Evolutionary conservation across 1,140 invertebrate genomes (phyloP).

Genomic region (Leguminivora glycinivorella): DNA sequence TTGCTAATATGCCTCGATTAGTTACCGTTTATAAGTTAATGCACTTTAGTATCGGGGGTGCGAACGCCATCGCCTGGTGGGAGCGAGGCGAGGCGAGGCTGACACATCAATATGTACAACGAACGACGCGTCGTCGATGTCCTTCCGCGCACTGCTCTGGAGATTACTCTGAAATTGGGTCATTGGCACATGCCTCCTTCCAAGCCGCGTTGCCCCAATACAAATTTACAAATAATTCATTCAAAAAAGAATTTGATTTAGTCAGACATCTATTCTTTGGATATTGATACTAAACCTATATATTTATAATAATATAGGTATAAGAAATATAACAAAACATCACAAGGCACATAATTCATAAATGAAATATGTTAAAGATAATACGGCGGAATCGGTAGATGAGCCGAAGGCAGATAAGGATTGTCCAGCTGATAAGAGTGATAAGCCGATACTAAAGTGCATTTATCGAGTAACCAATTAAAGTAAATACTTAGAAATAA

Average conservation of each 20-base stretch:
- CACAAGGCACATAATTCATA: too few relatives aligned
- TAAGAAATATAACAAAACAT: too few relatives aligned
- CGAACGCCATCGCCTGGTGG: neutral
- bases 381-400: too few relatives aligned
- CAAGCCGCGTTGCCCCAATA: neutral
- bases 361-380: too few relatives aligned
- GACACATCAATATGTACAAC: neutral
- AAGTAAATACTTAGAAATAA: neutral
- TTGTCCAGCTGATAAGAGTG: neutral
- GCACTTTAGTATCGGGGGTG: neutral
- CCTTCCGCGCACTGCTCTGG: neutral
- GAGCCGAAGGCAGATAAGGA: too few relatives aligned
- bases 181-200: slow-evolving; percentile 20
- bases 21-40: slow-evolving; percentile 5
- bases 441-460: neutral
- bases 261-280: too few relatives aligned
- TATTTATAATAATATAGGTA: too few relatives aligned
- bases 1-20: neutral
- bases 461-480: neutral
- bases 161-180: slow-evolving; percentile 24
- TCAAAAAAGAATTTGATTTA: neutral
- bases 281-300: too few relatives aligned
- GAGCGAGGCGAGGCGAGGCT: neutral
- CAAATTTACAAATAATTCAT: neutral
- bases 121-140: neutral